phyloP scores from a whole-genome alignment of 2,797 vertebrate species.

The Lycodopsis pacificus region DNA sequence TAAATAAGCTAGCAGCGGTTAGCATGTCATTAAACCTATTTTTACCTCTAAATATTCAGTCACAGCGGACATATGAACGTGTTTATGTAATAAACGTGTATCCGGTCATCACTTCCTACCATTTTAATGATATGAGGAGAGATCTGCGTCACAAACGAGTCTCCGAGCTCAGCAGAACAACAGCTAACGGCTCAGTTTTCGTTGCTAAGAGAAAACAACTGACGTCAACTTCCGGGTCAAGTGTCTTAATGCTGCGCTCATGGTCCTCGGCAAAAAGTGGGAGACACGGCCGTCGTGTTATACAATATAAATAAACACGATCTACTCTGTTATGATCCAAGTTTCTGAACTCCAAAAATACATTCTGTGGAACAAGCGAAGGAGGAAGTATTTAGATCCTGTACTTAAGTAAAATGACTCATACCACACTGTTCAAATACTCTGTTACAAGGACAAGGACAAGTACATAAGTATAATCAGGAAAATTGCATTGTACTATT shows the following conservation, averaged over 20 bases:
- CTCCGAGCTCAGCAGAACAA: neutral
- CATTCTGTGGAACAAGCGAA: neutral
- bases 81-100: fast-evolving
- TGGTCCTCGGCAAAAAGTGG: neutral
- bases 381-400: neutral
- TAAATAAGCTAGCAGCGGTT: slow-evolving; percentile 3
- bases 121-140: slow-evolving; percentile 9
- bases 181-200: neutral
- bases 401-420: neutral
- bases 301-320: neutral
- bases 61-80: fast-evolving
- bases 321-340: neutral
- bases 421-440: neutral
- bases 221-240: slow-evolving; percentile 57
- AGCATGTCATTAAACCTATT: neutral
- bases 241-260: slow-evolving; percentile 10
- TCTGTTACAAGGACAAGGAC: neutral
- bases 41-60: fast-evolving
- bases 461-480: neutral
- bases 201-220: slow-evolving; percentile 44
- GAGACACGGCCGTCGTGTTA: fast-evolving
- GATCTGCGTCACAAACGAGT: neutral
- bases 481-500: neutral
- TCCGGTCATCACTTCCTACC: neutral
- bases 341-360: neutral